Evolutionary conservation across 2,888 invertebrate genomes (phyloP).

Genomic region (Melanotus villosus): DNA sequence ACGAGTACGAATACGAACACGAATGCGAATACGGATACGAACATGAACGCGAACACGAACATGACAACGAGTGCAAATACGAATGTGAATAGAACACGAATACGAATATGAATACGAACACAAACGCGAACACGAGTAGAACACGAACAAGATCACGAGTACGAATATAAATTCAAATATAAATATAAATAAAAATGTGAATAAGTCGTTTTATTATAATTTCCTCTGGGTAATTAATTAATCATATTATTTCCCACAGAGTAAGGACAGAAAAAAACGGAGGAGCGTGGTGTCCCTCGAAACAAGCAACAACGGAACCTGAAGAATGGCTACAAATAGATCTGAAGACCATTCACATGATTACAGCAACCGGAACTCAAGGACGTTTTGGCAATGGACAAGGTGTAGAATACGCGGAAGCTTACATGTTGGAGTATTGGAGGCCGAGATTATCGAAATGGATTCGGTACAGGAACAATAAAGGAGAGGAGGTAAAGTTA

Average conservation of each 20-base stretch:
- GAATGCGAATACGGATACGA: too few species aligned
- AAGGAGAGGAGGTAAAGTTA: constrained; percentile 81
- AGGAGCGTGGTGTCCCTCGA: constrained; percentile 96
- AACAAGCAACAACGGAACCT: constrained; percentile 83
- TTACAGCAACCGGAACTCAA: constrained; percentile 88
- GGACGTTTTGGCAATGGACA: constrained; percentile 94
- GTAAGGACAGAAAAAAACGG: constrained; percentile 86
- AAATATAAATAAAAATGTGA: too few species aligned
- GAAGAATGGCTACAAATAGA: constrained; percentile 87
- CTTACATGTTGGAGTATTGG: constrained; percentile 89
- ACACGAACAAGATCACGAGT: too few species aligned
- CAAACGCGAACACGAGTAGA: too few species aligned
- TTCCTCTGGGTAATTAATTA: too few species aligned
- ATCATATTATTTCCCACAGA: constrained; percentile 70
- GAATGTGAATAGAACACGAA: too few species aligned
- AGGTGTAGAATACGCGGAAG: constrained; percentile 90
- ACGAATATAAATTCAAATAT: too few species aligned
- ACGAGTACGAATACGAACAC: too few species aligned
- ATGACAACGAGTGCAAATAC: too few species aligned
- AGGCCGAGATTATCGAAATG: constrained; percentile 84
- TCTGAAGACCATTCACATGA: constrained; percentile 83
- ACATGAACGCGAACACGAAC: too few species aligned
- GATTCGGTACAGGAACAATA: constrained; percentile 83
- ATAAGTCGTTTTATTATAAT: too few species aligned
- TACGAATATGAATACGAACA: too few species aligned